Evolutionary conservation across 2,888 invertebrate species (phyloP).

Genomic region (Odontomyia ornata): DNA sequence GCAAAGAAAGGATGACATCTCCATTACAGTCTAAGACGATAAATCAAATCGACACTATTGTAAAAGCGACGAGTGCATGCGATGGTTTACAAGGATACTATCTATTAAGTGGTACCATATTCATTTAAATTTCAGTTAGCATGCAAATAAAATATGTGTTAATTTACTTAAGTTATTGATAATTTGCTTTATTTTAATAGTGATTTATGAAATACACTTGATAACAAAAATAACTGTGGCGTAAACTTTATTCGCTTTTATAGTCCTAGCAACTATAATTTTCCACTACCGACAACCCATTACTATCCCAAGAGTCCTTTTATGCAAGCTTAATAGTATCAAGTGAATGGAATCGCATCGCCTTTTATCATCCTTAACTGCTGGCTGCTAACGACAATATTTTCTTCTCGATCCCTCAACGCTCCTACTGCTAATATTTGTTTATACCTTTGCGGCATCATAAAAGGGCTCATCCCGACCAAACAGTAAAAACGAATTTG

Average conservation of each 20-base stretch:
- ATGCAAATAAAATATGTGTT: no score
- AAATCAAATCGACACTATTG: constrained; percentile 44
- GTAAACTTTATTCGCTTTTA: no score
- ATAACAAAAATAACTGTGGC: no score
- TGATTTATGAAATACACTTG: no score
- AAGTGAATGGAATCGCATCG: constrained; percentile 45
- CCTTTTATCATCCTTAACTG: constrained; percentile 39
- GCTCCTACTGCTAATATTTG: constrained; percentile 47
- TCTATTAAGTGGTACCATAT: neutral
- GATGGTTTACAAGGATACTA: neutral
- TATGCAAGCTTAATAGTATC: constrained; percentile 45
- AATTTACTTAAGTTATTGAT: no score
- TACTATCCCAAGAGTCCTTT: constrained; percentile 47
- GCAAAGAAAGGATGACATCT: constrained; percentile 45
- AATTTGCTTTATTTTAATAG: no score
- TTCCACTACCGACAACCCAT: neutral
- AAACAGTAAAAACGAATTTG: constrained; percentile 44
- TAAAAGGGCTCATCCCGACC: constrained; percentile 39
- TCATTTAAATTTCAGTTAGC: neutral
- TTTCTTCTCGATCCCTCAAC: constrained; percentile 27
- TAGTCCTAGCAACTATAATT: no score
- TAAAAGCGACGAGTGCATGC: constrained; percentile 16
- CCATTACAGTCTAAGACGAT: constrained; percentile 41
- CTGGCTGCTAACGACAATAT: constrained; percentile 23
- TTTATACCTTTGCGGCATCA: constrained; percentile 50